Evolutionary conservation across 2,113 vertebrate species (phyloP), one percentile per base, ranked within the genome.

Genomic region (Bufo bufo): DNA sequence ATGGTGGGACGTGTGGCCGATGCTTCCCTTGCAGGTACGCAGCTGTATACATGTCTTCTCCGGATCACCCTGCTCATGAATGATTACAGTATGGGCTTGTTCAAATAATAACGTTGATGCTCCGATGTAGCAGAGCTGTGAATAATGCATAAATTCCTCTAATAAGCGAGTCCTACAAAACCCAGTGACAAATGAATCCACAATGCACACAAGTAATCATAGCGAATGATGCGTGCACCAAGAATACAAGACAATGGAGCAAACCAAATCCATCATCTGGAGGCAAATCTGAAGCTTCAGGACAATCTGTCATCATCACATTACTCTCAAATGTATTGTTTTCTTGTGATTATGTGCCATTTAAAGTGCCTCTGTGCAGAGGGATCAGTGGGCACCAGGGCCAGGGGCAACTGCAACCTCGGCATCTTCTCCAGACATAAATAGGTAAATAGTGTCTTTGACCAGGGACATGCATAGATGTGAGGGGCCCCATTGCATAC

Each of bases 211-310:
- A 49, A 75, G 72, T 75, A 49, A 75, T 49, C 72, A 75, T 4
- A 17, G 72, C 16, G 43, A 75, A 75, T 75, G 72, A 75, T 75
- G 72, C 72, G 49, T 45, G 69, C 33, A 11, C 69, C 69, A 75
- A 4, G 45, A 75, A 4, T 45, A 17, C 23, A 47, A 72, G 69
- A 45, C 33, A 72, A 45, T 45, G 69, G 69, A 72, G 20, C 69
- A 72, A 45, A 72, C 69, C 8, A 16, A 4, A 72, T 72, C 69
- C 69, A 72, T 72, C 69, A 72, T 72, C 33, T 72, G 33, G 13
- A 43, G 45, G 72, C 72, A 75, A 49, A 75, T 49, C 7, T 7
- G 69, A 72, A 14, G 20, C 12, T 45, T 11, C 2, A 33, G 20
- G 65, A 10, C n/a, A 33, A 69, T 33, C 8, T 8, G 13, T 43